Conservation (phyloP, 1,140 invertebrate species). For the Panagrolaimus sp. region DNA sequence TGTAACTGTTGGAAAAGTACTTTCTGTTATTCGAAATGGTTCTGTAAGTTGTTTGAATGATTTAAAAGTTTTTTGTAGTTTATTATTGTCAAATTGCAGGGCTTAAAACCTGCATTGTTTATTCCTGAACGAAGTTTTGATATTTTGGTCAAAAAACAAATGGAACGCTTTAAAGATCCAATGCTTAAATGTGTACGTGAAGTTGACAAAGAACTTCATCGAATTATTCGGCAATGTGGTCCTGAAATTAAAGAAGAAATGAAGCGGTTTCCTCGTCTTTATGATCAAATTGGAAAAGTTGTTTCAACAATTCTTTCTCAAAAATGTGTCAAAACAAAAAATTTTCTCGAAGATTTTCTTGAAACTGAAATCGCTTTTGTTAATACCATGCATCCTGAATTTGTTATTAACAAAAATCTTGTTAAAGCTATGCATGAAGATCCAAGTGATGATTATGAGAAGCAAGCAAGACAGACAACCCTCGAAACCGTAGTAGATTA, state of each 20-base stretch:
- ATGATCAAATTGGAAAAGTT: too few species aligned
- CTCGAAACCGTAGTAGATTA: too few species aligned
- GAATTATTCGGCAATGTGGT: slow-evolving; percentile 63
- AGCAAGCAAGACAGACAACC: slow-evolving; percentile 73
- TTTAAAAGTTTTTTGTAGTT: slow-evolving; percentile 25
- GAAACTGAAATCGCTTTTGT: too few species aligned
- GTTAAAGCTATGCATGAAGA: slow-evolving; percentile 68
- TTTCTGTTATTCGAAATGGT: slow-evolving; percentile 57
- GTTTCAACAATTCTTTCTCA: too few species aligned
- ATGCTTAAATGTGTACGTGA: slow-evolving; percentile 78
- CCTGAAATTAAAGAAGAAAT: slow-evolving; percentile 80
- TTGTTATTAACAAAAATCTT: slow-evolving; percentile 76
- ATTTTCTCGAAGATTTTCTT: too few species aligned
- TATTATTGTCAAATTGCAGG: slow-evolving; percentile 57
- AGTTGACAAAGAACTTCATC: too few species aligned
- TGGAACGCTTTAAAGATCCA: slow-evolving; percentile 85
- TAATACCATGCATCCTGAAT: slow-evolving; percentile 70
- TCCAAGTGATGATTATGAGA: slow-evolving; percentile 56
- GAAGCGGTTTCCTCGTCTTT: too few species aligned
- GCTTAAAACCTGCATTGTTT: slow-evolving; percentile 87
- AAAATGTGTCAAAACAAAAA: too few species aligned
- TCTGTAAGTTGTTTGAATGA: slow-evolving; percentile 68
- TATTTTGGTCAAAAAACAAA: slow-evolving; percentile 91
- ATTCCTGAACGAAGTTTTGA: slow-evolving; percentile 84
- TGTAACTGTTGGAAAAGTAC: slow-evolving; percentile 60